Evolutionary conservation across 1,140 invertebrate species (phyloP).

Genomic region (Scaptomyza montana): DNA sequence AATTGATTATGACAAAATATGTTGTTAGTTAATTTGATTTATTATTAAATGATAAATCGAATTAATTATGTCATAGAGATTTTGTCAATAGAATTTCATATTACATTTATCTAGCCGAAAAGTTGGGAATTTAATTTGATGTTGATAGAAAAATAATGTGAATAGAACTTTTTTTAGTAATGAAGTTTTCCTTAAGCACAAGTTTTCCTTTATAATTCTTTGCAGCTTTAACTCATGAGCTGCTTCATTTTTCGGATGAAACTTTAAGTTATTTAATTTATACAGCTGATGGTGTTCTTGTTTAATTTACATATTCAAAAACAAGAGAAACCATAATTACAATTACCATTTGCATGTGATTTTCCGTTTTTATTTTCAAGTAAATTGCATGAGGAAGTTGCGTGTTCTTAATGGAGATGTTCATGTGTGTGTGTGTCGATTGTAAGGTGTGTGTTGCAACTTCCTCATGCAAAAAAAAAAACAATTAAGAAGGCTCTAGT

Average conservation of each 20-base stretch:
- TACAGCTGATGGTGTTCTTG: no score
- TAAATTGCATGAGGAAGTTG: no score
- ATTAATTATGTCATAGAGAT: neutral
- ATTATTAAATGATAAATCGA: neutral
- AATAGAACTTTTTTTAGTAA: no score
- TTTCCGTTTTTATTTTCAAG: no score
- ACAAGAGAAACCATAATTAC: neutral
- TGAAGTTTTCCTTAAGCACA: no score
- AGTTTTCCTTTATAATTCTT: neutral
- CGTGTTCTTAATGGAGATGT: no score
- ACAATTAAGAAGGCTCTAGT: no score
- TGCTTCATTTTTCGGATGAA: neutral
- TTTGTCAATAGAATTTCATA: neutral
- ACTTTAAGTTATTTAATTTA: no score
- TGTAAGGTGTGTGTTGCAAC: neutral
- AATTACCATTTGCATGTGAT: neutral
- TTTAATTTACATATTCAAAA: slow-evolving; percentile 4
- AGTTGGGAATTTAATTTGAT: neutral
- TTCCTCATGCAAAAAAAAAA: neutral
- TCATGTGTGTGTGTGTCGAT: no score
- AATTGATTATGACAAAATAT: slow-evolving; percentile 4
- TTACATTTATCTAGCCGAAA: no score
- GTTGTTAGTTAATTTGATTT: neutral
- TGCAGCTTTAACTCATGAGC: neutral
- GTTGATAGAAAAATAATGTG: no score